A percentile compares a stretch with the other conserved stretches of the same genome.
Evolutionary conservation across 2,113 vertebrate species (phyloP).

Genomic region (Meles meles): DNA sequence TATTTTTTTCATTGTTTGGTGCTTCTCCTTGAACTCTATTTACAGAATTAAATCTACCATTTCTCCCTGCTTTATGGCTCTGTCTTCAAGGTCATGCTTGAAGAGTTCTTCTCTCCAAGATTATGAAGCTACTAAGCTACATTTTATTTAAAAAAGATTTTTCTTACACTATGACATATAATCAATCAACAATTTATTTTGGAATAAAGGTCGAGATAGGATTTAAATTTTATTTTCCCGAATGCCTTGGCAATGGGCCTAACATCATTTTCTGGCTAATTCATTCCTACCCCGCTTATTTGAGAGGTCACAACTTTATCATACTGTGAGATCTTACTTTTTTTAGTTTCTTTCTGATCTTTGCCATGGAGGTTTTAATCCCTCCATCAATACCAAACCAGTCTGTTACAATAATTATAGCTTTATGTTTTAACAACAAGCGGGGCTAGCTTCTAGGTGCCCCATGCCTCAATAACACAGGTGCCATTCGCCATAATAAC

Average conservation of each 20-base stretch:
- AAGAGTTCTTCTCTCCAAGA: neutral
- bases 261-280: neutral
- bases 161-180: constrained; percentile 21
- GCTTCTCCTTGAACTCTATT: neutral
- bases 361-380: neutral
- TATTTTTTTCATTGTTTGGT: neutral
- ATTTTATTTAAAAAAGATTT: neutral
- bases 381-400: neutral
- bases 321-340: neutral
- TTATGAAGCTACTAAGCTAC: neutral
- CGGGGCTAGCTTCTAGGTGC: neutral
- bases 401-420: neutral
- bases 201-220: neutral
- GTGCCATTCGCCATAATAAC: neutral
- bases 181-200: constrained; percentile 31
- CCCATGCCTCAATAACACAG: neutral
- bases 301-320: neutral
- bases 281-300: neutral
- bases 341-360: neutral
- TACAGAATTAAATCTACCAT: neutral
- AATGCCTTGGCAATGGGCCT: neutral
- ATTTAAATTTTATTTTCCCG: neutral
- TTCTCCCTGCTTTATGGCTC: neutral
- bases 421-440: neutral
- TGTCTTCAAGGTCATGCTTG: neutral